phyloP scores from a whole-genome alignment of 2,888 invertebrate species.

The Sarcophaga subvicina region DNA sequence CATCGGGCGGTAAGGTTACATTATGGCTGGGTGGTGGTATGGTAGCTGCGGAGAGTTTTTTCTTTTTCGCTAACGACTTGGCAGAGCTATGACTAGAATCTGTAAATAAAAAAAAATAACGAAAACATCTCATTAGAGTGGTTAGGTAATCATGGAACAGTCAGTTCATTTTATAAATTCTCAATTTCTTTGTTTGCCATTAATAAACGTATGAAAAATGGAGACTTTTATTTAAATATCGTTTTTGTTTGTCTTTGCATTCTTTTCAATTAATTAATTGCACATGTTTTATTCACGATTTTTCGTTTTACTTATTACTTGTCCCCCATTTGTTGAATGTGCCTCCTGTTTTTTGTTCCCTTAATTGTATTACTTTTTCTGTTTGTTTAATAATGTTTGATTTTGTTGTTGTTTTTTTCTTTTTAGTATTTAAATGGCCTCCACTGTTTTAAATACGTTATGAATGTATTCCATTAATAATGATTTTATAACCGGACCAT shows the following conservation, averaged over 20 bases:
- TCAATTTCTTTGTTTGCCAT: background rate
- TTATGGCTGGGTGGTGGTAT: conserved; percentile 32
- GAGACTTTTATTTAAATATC: background rate
- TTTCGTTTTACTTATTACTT: conserved; percentile 19
- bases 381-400: background rate
- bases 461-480: conserved; percentile 49
- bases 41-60: conserved; percentile 73
- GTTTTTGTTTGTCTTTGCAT: conserved; percentile 10
- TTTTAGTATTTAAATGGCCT: conserved; percentile 34
- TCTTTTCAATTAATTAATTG: conserved; percentile 52
- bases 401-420: background rate
- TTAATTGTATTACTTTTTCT: background rate
- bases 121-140: background rate
- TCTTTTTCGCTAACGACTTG: conserved; percentile 78
- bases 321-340: too few species aligned
- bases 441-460: conserved; percentile 1
- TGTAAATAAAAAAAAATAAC: conserved; percentile 33
- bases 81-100: conserved; percentile 70
- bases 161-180: background rate
- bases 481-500: conserved; percentile 49
- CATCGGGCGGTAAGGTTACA: conserved; percentile 73
- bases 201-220: background rate
- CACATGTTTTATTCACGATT: conserved; percentile 47
- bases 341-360: background rate
- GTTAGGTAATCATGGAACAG: background rate